phyloP scores from a whole-genome alignment of 2,888 invertebrate genomes.

The Xestia c-nigrum region DNA sequence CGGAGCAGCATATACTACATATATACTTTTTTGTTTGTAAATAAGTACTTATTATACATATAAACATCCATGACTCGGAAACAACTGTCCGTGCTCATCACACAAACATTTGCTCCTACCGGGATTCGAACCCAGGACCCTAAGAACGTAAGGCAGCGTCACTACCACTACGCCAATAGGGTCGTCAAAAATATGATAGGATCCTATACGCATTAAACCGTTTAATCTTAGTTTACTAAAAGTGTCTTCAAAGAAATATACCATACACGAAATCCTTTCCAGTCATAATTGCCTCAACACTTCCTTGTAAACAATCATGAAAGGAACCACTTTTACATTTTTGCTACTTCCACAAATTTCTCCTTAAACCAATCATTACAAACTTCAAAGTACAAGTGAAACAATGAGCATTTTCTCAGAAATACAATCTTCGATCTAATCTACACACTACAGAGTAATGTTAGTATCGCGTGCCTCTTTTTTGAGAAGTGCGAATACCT shows the following conservation, averaged over 20 bases:
- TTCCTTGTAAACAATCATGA: constrained; percentile 10
- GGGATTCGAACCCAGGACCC: no score
- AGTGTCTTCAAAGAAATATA: no score
- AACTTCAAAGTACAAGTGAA: constrained; percentile 30
- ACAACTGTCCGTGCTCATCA: no score
- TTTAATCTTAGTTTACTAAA: not conserved
- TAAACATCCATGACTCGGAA: no score
- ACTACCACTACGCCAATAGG: no score
- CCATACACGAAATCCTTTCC: not conserved
- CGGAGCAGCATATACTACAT: no score
- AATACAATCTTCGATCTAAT: constrained; percentile 56
- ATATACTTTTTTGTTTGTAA: no score
- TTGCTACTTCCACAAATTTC: constrained; percentile 12
- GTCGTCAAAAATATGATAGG: no score
- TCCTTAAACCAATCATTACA: constrained; percentile 27
- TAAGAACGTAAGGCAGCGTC: no score
- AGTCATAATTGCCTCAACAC: not conserved
- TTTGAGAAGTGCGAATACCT: constrained; percentile 58
- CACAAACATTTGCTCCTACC: no score
- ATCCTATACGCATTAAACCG: not conserved
- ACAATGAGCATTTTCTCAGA: constrained; percentile 52
- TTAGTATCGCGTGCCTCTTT: constrained; percentile 63
- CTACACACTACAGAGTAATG: constrained; percentile 62
- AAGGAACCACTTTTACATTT: not conserved
- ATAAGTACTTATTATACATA: no score